Evolutionary conservation across 2,797 vertebrate species (phyloP).

Genomic region (Chelon labrosus): DNA sequence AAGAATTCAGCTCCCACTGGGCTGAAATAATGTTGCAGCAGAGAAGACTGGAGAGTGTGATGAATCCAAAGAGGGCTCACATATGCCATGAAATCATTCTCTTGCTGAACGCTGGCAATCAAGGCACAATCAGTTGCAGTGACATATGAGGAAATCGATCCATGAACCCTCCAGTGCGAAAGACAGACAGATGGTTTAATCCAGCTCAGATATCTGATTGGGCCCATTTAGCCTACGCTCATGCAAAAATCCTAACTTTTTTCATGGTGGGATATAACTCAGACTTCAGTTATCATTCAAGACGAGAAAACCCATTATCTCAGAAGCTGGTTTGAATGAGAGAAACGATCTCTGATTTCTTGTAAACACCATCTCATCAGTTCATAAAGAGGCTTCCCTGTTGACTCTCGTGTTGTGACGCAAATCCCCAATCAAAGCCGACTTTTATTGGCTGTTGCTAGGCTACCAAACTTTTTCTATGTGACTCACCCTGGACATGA

Average conservation of each 20-base stretch:
- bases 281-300: conserved; percentile 42
- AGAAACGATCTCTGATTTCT: conserved; percentile 60
- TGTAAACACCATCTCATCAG: conserved; percentile 65
- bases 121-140: conserved; percentile 52
- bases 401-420: conserved; percentile 54
- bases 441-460: conserved; percentile 74
- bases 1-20: conserved; percentile 9
- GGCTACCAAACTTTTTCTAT: conserved; percentile 74
- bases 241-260: conserved; percentile 42
- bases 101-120: conserved; percentile 59
- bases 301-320: conserved; percentile 53
- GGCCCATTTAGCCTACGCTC: conserved; percentile 54
- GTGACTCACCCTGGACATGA: conserved; percentile 66
- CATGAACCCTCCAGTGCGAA: conserved; percentile 54
- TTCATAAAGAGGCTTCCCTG: conserved; percentile 40
- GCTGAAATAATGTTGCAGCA: not conserved
- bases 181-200: conserved; percentile 58
- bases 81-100: conserved; percentile 55
- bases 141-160: conserved; percentile 29
- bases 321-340: conserved; percentile 36
- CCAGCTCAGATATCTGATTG: conserved; percentile 66
- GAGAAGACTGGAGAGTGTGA: conserved; percentile 2
- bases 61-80: conserved; percentile 37
- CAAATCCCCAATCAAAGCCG: conserved; percentile 50
- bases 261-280: conserved; percentile 25